Base-by-base conservation (phyloP, 1,140 invertebrate species). In the Cardiocondyla obscurior region DNA sequence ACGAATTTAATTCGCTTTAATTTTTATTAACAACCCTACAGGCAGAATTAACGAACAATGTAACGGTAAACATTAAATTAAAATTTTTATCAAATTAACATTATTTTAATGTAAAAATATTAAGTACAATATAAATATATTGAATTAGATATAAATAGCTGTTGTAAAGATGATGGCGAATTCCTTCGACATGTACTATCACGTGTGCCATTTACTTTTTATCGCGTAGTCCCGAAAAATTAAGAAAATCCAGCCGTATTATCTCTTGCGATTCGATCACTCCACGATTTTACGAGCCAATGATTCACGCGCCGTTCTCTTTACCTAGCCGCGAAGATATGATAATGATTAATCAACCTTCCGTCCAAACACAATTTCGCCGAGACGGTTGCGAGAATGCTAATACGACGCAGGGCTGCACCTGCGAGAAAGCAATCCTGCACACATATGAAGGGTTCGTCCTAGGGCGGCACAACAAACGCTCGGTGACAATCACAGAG, bases 261-360 rank as follows among this genome's bases (percentile, higher is more conserved):
- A 33, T 62, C 39, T 62, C 42, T 33, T 51, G n/a, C 30, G 42
- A 76, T 19, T 64, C 57, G 73, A 76, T 64, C 36, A 76, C 12
- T 12, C 25, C 12, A 28, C 39, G 14, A 30, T 30, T 49, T 46
- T 42, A 57, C 36, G 39, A 64, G 42, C 30, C 58, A 36, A 51
- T 76, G 57, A 76, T 64, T 76, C 73, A 64, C 42, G 25, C 28
- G 12, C 36, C 12, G 33, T 2, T 64, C 19, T 77, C 51, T 67
- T 79, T 42, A 51, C 30, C 12, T 64, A 33, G 22, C 42, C 36
- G 19, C 36, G 14, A 72, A 57, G 67, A 81, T 73, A 81, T 81
- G 77, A 81, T 81, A 81, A 81, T 81, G 53, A 81, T 81, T 73
- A 81, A 81, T 72, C 77, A 81, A 81, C 77, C 67, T 57, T 16